Evolutionary conservation across 2,888 invertebrate species (phyloP), one percentile per base, ranked within the genome.

Genomic region (Trachelus iudaicus): DNA sequence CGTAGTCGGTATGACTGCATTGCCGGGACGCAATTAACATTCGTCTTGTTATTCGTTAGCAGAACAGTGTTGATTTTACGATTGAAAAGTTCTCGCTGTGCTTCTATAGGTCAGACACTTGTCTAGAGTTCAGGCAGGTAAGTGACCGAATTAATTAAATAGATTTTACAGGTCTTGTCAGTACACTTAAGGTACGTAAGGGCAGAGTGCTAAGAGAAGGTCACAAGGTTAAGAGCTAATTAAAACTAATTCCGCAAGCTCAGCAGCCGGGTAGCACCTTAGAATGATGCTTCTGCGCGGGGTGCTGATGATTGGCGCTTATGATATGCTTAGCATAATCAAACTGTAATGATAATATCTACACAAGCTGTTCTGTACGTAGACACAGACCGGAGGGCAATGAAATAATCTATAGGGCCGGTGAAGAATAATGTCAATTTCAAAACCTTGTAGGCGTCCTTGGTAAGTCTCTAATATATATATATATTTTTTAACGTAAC

Each of bases 371-470:
- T 82, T 82, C 83, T 81, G 79, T 78, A 82, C 79, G 75, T 85
- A 85, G 85, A 85, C 79, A 83, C 80, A 76, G 83, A 83, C 82
- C 40, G 78, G 83, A 85, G 81, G 80, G 84, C 82, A 82, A 84
- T 82, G 80, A 82, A 83, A 78, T 83, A 77, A 84, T 83, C 81
- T 83, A 80, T 86, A 87, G 84, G 82, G 84, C 83, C 82, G 81
- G 79, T 87, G 84, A 83, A 81, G 88, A 83, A 87, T 86, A 85
- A 79, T 83, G 85, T 85, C 85, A 86, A 85, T 87, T 89, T 88
- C 84, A 86, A 89, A 88, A 88, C 84, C 87, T 88, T 89, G 86
- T 87, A 87, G 84, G 83, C 82, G 79, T 86, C 79, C 79, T 86
- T 77, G 89, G 89, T 89, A 89, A 89, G 87, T 89, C 79, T 82